Conservation (phyloP, 2,888 invertebrate genomes). For the Erebia aethiops region DNA sequence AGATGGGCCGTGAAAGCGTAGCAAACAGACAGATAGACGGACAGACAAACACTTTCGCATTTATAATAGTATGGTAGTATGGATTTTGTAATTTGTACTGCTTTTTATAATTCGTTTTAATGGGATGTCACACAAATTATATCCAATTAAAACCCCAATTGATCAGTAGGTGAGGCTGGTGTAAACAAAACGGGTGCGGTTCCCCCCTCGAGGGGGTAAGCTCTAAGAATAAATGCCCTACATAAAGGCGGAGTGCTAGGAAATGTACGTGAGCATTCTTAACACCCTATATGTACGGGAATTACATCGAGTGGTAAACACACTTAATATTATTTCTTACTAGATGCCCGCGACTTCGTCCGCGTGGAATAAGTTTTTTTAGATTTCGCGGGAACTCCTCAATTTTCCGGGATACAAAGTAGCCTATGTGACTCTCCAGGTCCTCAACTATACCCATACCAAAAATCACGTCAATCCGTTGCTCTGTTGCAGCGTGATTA, state of each 20-base stretch:
- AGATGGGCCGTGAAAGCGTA: no score
- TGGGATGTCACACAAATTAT: constrained; percentile 25
- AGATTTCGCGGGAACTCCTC: no score
- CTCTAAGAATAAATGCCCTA: constrained; percentile 80
- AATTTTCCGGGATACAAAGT: no score
- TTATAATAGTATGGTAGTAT: no score
- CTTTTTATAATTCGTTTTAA: constrained; percentile 19
- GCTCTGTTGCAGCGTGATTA: no score
- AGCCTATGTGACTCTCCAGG: no score
- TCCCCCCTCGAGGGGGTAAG: constrained; percentile 54
- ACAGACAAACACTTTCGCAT: no score
- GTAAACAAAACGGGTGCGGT: constrained; percentile 63
- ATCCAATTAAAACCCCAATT: constrained; percentile 42
- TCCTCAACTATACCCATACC: no score
- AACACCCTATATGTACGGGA: constrained; percentile 65
- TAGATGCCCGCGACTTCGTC: no score
- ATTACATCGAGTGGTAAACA: constrained; percentile 53
- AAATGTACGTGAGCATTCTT: constrained; percentile 80
- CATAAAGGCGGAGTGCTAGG: constrained; percentile 80
- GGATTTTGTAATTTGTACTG: not conserved
- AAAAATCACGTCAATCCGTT: no score
- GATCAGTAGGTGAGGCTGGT: constrained; percentile 43
- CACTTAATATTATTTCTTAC: constrained; percentile 4
- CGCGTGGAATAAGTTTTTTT: no score
- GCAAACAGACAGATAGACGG: no score